Conservation (phyloP, 1,140 invertebrate genomes). For the Bilobella aurantiaca region DNA sequence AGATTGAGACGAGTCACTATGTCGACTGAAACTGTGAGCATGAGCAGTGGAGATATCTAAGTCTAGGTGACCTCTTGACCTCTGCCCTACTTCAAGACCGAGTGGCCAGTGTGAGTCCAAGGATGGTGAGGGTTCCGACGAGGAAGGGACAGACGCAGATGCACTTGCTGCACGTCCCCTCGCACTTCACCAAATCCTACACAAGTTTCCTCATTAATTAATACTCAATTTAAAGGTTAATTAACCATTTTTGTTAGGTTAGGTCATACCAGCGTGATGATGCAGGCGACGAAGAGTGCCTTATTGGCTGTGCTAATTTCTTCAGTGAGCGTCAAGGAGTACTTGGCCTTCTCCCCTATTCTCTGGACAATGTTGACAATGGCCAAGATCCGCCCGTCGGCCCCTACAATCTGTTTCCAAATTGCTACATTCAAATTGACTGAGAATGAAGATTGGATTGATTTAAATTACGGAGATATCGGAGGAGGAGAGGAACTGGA, state of each 20-base stretch:
- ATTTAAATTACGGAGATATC: constrained; percentile 30
- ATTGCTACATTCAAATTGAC: not conserved
- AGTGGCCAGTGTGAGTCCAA: constrained; percentile 26
- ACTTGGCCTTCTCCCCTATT: constrained; percentile 31
- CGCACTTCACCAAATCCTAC: constrained; percentile 34
- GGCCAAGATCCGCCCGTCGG: constrained; percentile 33
- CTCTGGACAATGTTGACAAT: constrained; percentile 32
- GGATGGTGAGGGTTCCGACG: constrained; percentile 29
- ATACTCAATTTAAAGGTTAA: not conserved
- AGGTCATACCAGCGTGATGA: constrained; percentile 31
- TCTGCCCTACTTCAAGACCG: too few relatives aligned
- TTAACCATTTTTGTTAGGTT: not conserved
- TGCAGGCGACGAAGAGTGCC: constrained; percentile 33
- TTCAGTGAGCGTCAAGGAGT: constrained; percentile 33
- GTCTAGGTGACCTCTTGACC: too few relatives aligned
- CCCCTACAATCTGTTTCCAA: constrained; percentile 31
- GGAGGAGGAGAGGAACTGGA: constrained; percentile 30
- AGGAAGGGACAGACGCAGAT: constrained; percentile 33
- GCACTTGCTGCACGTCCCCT: constrained; percentile 31
- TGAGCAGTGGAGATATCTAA: too few relatives aligned
- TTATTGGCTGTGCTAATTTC: constrained; percentile 34
- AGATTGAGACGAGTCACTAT: too few relatives aligned
- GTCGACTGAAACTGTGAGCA: too few relatives aligned
- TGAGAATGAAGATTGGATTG: not conserved
- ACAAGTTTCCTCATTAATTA: not conserved